phyloP scores from a whole-genome alignment of 1,140 invertebrate genomes.

The Berghia stephanieae region DNA sequence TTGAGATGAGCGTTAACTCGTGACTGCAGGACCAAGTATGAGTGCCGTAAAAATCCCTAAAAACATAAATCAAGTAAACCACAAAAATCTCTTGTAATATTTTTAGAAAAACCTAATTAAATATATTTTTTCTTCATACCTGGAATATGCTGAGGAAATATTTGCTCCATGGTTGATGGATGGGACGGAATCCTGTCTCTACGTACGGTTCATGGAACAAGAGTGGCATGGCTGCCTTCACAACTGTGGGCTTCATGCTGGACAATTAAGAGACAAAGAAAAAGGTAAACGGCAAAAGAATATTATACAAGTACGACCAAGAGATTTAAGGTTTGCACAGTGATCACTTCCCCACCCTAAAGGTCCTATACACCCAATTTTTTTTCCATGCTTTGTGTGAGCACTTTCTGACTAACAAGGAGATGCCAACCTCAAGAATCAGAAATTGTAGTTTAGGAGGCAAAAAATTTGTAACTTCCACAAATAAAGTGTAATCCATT shows the following conservation, averaged over 20 bases:
- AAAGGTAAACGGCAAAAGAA: neutral
- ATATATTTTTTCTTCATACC: constrained; percentile 29
- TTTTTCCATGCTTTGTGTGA: neutral
- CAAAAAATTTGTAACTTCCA: too few species aligned
- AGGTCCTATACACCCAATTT: neutral
- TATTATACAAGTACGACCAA: too few species aligned
- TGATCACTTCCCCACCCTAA: too few species aligned
- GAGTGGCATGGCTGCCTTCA: constrained; percentile 54
- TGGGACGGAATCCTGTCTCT: constrained; percentile 60
- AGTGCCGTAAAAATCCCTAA: neutral
- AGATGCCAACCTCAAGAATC: too few species aligned
- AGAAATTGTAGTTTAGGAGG: too few species aligned
- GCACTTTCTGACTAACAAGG: too few species aligned
- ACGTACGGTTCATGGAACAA: constrained; percentile 65
- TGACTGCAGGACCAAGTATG: too few species aligned
- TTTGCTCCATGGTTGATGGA: constrained; percentile 62
- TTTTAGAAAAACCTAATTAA: neutral
- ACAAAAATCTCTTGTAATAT: neutral
- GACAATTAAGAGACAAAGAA: neutral
- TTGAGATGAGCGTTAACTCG: too few species aligned
- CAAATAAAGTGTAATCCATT: too few species aligned
- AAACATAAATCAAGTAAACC: neutral
- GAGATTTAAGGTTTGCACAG: too few species aligned
- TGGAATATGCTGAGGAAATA: constrained; percentile 64
- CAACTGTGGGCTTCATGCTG: constrained; percentile 38